A percentile compares a stretch with the other conserved stretches of the same genome.
Evolutionary conservation across 2,888 invertebrate species (phyloP).

Genomic region (Metallyticus violacea): DNA sequence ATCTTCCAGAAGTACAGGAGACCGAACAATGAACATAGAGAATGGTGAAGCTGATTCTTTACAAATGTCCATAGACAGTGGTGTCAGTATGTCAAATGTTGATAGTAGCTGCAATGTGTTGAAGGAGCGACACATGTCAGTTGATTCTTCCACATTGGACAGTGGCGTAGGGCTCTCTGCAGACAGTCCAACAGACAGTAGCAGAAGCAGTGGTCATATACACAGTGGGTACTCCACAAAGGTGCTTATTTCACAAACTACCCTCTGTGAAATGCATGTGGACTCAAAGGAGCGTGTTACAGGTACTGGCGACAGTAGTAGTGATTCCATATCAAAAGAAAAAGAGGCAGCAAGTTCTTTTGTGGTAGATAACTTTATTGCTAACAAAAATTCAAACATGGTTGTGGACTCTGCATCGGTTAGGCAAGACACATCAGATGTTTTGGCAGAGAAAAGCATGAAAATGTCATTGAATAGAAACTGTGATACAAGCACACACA

Average conservation of each 20-base stretch:
- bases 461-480: not conserved
- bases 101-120: constrained; percentile 11
- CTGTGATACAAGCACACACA: constrained; percentile 31
- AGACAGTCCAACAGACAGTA: constrained; percentile 25
- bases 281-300: not conserved
- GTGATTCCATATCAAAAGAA: not conserved
- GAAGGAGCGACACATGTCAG: constrained; percentile 33
- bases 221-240: not conserved
- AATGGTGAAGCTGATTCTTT: constrained; percentile 23
- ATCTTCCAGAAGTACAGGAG: not conserved
- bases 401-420: not conserved
- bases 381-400: not conserved
- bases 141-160: constrained; percentile 32
- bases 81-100: constrained; percentile 24
- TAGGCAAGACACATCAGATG: not conserved
- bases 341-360: not conserved
- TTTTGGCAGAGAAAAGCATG: not conserved
- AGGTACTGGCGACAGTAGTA: not conserved
- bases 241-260: not conserved
- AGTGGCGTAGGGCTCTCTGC: constrained; percentile 25
- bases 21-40: not conserved
- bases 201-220: not conserved
- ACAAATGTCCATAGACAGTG: constrained; percentile 31
- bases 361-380: not conserved
- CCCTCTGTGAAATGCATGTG: not conserved